phyloP scores from a whole-genome alignment of 2,113 vertebrate species.

The Ailurus styani region DNA sequence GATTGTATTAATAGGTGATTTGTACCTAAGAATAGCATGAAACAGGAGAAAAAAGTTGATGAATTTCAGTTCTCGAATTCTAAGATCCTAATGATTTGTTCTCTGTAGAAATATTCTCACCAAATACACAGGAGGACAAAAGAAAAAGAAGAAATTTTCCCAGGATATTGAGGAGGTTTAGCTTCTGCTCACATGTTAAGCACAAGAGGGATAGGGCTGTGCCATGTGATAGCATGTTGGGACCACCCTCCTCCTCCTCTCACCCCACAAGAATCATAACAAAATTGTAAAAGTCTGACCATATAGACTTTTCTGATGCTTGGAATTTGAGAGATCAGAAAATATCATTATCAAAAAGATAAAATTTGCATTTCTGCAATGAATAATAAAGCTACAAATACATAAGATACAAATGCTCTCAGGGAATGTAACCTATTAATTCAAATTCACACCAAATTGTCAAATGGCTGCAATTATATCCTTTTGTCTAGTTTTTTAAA shows the following conservation, averaged over 20 bases:
- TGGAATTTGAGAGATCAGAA: not conserved
- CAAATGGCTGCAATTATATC: not conserved
- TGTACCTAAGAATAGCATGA: not conserved
- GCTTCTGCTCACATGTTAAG: not conserved
- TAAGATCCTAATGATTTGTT: not conserved
- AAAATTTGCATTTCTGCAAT: not conserved
- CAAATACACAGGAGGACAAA: not conserved
- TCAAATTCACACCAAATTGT: not conserved
- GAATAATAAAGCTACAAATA: not conserved
- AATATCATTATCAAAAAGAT: not conserved
- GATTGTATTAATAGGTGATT: not conserved
- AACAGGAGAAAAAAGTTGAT: not conserved
- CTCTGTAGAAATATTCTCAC: not conserved
- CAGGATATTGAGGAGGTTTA: not conserved
- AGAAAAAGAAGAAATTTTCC: not conserved
- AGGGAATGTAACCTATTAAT: not conserved
- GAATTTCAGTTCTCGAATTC: not conserved
- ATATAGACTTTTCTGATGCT: not conserved
- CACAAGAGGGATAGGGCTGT: too few relatives aligned
- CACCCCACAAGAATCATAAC: not conserved
- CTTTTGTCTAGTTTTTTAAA: not conserved
- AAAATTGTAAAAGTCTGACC: not conserved
- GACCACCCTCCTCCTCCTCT: accelerated
- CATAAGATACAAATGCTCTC: not conserved
- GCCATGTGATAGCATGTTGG: too few relatives aligned